Base-by-base conservation (phyloP, 2,888 invertebrate species). In the Ophion ventricosus region DNA sequence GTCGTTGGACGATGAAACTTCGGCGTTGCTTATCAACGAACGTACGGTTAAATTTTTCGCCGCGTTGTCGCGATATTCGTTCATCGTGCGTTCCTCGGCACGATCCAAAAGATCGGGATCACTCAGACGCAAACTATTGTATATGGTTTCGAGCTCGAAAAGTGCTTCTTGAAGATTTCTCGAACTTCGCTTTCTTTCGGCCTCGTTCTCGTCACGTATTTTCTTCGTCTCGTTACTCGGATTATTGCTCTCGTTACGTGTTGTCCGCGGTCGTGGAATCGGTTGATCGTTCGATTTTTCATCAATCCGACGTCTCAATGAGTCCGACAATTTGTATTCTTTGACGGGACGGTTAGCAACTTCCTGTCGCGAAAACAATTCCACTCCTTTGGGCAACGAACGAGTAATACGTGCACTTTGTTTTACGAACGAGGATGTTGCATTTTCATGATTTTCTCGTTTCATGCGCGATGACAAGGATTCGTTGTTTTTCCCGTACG, bases 121-220 rank as follows among this genome's bases (percentile, higher is more conserved):
- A 0, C 96, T 97, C 73, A 98, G 94, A n/a, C 96, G 96, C 80
- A 98, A 94, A 89, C 97, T 98, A 89, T 97, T 97, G 91, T 97
- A 97, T 91, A 98, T 98, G n/a, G 97, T 97, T 94, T 98, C 98
- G 78, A 98, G 93, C 93, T 98, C 98, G 89, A 96, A 96, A 29
- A 98, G 95, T 75, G 98, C 98, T 91, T 98, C 98, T 91, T 98
- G 98, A 57, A 98, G 94, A 92, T 97, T 97, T 20, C 96, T 96
- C 2, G 97, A 97, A 92, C 96, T 97, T 88, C 95, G 94, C 88
- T 94, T 93, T 88, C 94, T 94, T 78, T 94, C 94, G 88, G 90
- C 92, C 87, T 93, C 94, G 87, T 95, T 95, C 94, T 67, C 81
- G 40, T 82, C 88, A 76, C 85, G 10, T 54, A 66, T 63, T 66